These are phyloP conservation scores for Drosophila virilis DNA, from an alignment of 1,140 invertebrate genomes.

Conservation along the genomic window DNA sequence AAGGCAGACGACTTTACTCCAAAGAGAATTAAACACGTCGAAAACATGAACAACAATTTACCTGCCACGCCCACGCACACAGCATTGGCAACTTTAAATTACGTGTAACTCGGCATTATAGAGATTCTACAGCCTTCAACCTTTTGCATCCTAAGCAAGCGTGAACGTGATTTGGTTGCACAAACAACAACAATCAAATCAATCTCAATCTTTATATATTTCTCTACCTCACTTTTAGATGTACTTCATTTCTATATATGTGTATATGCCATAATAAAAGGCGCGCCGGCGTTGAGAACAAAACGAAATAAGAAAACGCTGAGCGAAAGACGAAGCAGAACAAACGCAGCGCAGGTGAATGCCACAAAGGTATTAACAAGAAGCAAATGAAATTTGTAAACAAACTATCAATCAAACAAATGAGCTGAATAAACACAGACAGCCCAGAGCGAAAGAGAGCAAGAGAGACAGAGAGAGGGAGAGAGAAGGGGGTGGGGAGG, in stretches of 20 bases:
- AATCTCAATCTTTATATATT: conserved; percentile 60
- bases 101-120: conserved; percentile 22
- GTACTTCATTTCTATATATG: background rate
- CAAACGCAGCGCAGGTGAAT: conserved; percentile 45
- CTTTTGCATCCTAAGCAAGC: conserved; percentile 51
- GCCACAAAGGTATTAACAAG: conserved; percentile 44
- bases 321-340: conserved; percentile 21
- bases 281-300: conserved; percentile 42
- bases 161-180: conserved; percentile 66
- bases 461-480: conserved; percentile 24
- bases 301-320: conserved; percentile 7
- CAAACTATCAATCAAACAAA: conserved; percentile 77
- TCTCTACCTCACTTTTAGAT: conserved; percentile 18
- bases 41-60: conserved; percentile 19
- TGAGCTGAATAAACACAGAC: conserved; percentile 47
- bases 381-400: conserved; percentile 74
- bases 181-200: conserved; percentile 70
- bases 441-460: conserved; percentile 21
- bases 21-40: conserved; percentile 12
- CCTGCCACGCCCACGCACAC: conserved; percentile 37
- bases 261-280: conserved; percentile 46
- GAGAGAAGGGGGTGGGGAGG: conserved; percentile 19
- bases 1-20: conserved; percentile 12
- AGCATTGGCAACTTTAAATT: conserved; percentile 46
- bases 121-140: conserved; percentile 22